Percentiles rank a stretch among this genome's conserved stretches.
These are phyloP conservation scores for Caenorhabditis sulstoni DNA, from an alignment of 2,888 invertebrate species.

Conservation along the genomic window DNA sequence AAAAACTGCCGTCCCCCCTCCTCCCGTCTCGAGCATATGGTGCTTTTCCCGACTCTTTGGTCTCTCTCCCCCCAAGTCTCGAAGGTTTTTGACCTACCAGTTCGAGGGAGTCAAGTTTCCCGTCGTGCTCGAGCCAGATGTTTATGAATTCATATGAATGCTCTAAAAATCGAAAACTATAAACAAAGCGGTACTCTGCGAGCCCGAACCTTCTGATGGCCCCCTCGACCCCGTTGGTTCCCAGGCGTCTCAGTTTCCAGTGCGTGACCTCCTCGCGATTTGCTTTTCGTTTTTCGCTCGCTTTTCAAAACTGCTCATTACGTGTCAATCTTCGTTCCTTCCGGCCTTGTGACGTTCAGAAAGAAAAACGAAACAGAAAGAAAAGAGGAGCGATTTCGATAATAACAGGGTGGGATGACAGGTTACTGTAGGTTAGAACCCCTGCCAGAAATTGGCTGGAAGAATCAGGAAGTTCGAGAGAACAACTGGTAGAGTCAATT, in stretches of 20 bases:
- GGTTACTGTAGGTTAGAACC: too few relatives aligned
- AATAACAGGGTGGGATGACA: too few relatives aligned
- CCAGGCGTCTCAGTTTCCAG: constrained; percentile 27
- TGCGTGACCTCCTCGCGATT: constrained; percentile 7
- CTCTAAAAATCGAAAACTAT: too few relatives aligned
- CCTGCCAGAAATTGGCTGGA: too few relatives aligned
- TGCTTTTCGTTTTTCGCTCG: constrained; percentile 4
- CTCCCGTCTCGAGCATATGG: neutral
- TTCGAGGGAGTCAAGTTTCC: neutral
- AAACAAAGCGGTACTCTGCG: too few relatives aligned
- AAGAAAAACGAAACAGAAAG: neutral
- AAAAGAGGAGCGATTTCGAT: constrained; percentile 4
- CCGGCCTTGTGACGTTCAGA: neutral
- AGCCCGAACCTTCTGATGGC: neutral
- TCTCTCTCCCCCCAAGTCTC: neutral
- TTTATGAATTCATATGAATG: too few relatives aligned
- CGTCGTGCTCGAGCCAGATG: neutral
- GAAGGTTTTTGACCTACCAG: neutral
- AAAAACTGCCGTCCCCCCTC: constrained; percentile 10
- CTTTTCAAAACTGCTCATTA: neutral
- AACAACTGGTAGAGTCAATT: too few relatives aligned
- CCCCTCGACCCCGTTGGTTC: neutral
- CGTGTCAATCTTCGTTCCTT: neutral
- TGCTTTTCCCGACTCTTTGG: neutral
- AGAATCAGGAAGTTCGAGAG: too few relatives aligned